Base-by-base conservation (phyloP, 2,888 invertebrate genomes). In the Ennomos quercinarius region DNA sequence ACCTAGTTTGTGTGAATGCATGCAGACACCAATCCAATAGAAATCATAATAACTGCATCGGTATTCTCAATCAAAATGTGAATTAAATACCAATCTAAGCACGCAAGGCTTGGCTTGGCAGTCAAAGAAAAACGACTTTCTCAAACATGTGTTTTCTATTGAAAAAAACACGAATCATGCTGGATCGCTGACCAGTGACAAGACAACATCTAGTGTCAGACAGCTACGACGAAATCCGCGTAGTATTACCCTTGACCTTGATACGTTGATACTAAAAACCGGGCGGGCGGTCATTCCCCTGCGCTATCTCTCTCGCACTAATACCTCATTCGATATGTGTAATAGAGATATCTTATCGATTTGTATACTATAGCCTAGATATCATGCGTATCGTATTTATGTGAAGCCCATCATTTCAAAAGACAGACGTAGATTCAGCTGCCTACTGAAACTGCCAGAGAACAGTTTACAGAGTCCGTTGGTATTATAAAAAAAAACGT, bases 251-350 rank as follows among this genome's bases (percentile, higher is more conserved):
- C 72, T 64, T 78, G 76, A 79, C 82, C 80, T 81, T 81, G 79
- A 72, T 64, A 63, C 70, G 57, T 81, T 81, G 79, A 72, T 64
- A 63, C 70, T 56, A 67, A 68, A 72, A 70, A 62, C 61, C 65
- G 66, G 27, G 27, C 27, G 6, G 27, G 69, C 73, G 83, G 79
- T 80, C 81, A 73, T 81, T 83, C 70, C 72, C 78, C 81, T 72
- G 62, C 36, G 44, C 70, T 71, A 68, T 76, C 74, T 76, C 75
- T 61, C 66, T 81, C 70, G 56, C 67, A 66, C 74, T 52, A 57
- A 63, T 60, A 60, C 66, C 60, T 12, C 47, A 27, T 40, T 42
- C 60, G 65, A 71, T 71, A 70, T 53, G 71, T 64, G 66, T 57
- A 68, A 76, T 58, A 61, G 72, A 76, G 71, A 71, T 61, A 45